Base-by-base conservation (phyloP, 2,113 vertebrate species). In the Oreochromis spilurus region DNA sequence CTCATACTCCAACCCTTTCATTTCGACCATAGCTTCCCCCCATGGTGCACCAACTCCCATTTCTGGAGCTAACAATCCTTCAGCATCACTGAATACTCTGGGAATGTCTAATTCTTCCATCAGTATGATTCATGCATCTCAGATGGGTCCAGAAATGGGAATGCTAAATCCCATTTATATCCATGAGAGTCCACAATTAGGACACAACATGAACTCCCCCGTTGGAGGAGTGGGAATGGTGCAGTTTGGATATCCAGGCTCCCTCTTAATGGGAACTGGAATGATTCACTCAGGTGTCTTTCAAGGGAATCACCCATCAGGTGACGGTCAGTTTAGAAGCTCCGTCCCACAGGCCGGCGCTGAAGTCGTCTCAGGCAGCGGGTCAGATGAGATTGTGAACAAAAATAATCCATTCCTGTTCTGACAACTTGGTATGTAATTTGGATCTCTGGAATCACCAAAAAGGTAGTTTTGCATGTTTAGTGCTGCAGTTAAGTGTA, bases 41-140 rank as follows among this genome's bases (percentile, higher is more conserved):
- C 40, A 36, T 29, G 86, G 24, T 36, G 79, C 85, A 29, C 3
- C 84, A 48, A 9, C n/a, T 52, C 36, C 40, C 92, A 89, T 34
- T 84, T 96, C 60, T 92, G 94, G 19, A 94, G 92, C 91, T 94
- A 93, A 48, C 90, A 89, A 1, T 93, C 52, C 94, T 92, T 11
- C 86, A 67, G 72, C 70, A 3, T 85, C 90, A 1, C 36, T 85
- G 60, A 36, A 55, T 2, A 29, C 58, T 21, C 9, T 62, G 10
- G 84, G 82, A 24, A 52, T 3, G 17, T 87, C 82, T 54, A 65
- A 53, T 54, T 89, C 92, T 72, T 34, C 80, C 60, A 24, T 88
- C 19, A 31, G n/a, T 34, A 8, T 31, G 67, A 34, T 43, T 84
- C 90, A 77, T 24, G 31, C 79, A n/a, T 48, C 92, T 93, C 95